These are phyloP conservation scores for Proterorhinus semilunaris DNA, from an alignment of 2,113 vertebrate genomes.

Conservation along the genomic window DNA sequence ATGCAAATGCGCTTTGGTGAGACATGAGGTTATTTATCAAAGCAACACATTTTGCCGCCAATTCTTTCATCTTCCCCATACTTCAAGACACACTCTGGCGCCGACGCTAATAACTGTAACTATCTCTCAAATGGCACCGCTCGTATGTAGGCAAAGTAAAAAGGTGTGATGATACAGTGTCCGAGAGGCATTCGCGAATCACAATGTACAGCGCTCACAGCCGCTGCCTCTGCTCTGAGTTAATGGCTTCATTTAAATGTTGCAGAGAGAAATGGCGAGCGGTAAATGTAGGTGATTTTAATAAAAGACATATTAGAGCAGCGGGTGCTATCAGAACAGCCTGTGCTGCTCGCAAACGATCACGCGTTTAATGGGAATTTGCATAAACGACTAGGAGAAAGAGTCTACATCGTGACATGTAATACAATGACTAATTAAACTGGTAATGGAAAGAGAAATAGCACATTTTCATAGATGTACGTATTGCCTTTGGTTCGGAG, in stretches of 20 bases:
- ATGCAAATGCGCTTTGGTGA: slow-evolving; percentile 19
- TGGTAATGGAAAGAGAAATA: too few species aligned
- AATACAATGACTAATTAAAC: too few species aligned
- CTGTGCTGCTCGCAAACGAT: slow-evolving; percentile 27
- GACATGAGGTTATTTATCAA: slow-evolving; percentile 17
- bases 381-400: slow-evolving; percentile 62
- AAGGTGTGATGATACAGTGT: slow-evolving; percentile 5
- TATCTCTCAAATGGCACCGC: background rate
- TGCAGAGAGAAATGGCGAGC: slow-evolving; percentile 7
- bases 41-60: background rate
- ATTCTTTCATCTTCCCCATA: background rate
- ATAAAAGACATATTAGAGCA: slow-evolving; percentile 4
- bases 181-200: background rate
- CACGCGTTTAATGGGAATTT: slow-evolving; percentile 48
- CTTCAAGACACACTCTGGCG: background rate
- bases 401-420: slow-evolving; percentile 36
- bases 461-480: too few species aligned
- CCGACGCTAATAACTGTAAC: background rate
- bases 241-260: slow-evolving; percentile 18
- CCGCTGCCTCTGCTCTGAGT: background rate
- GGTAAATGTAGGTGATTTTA: slow-evolving; percentile 8
- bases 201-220: background rate
- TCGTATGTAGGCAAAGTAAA: slow-evolving; percentile 3
- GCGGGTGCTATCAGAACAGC: slow-evolving; percentile 11
- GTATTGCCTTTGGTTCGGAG: too few species aligned